Evolutionary conservation across 2,797 vertebrate genomes (phyloP).

Genomic region (Mormyrops boulengeri): DNA sequence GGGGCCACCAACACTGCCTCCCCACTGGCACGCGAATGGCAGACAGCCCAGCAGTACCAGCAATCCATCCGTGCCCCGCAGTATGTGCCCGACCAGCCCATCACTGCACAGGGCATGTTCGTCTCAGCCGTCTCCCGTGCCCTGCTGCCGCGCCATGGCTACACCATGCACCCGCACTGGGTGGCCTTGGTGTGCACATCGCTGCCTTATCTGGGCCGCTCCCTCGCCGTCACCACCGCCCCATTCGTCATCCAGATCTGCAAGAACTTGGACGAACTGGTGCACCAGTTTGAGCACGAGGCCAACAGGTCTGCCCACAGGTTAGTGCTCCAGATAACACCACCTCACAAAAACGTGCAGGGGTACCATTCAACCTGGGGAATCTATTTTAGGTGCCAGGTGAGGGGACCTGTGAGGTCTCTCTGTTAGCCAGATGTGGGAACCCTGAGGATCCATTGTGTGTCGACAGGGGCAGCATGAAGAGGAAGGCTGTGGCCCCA

Average conservation of each 20-base stretch:
- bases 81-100: constrained; percentile 80
- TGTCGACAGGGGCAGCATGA: constrained; percentile 60
- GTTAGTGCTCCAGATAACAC: constrained; percentile 47
- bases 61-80: constrained; percentile 83
- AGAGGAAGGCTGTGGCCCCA: constrained; percentile 85
- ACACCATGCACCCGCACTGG: constrained; percentile 91
- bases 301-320: constrained; percentile 65
- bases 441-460: background rate
- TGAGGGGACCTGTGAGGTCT: background rate
- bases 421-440: background rate
- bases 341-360: background rate
- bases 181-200: constrained; percentile 78
- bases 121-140: constrained; percentile 84
- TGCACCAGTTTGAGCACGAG: constrained; percentile 83
- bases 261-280: constrained; percentile 88
- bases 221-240: constrained; percentile 83
- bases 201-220: constrained; percentile 86
- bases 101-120: constrained; percentile 91
- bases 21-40: constrained; percentile 85
- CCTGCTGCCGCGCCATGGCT: constrained; percentile 83
- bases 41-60: constrained; percentile 80
- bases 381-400: background rate
- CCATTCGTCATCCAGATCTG: constrained; percentile 88
- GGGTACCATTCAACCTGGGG: background rate
- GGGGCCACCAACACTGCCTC: constrained; percentile 43